These are phyloP conservation scores for Rhyacichthys aspro DNA, from an alignment of 2,797 vertebrate species.

Conservation along the genomic window DNA sequence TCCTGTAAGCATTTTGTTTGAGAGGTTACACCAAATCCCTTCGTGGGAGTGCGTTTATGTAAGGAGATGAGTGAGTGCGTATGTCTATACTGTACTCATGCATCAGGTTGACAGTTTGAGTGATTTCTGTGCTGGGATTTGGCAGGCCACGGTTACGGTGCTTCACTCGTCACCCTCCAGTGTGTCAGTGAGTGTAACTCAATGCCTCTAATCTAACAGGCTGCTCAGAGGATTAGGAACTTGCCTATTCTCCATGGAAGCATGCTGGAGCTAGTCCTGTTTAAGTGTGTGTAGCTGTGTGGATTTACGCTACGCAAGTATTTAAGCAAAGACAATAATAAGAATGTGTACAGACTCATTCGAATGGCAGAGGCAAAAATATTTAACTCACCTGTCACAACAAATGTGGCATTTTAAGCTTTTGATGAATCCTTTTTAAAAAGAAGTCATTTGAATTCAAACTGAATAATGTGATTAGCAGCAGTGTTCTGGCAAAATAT, in stretches of 20 bases:
- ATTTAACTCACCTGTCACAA: constrained; percentile 52
- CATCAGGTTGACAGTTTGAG: constrained; percentile 69
- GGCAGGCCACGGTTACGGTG: constrained; percentile 68
- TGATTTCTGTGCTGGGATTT: constrained; percentile 78
- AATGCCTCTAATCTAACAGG: constrained; percentile 82
- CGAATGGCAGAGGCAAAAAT: constrained; percentile 34
- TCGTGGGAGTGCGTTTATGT: constrained; percentile 68
- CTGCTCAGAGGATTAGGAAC: constrained; percentile 82
- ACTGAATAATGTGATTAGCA: constrained; percentile 20
- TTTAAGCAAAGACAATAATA: constrained; percentile 42
- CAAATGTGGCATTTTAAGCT: constrained; percentile 35
- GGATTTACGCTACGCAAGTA: constrained; percentile 32
- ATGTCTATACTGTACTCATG: constrained; percentile 65
- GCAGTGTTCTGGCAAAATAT: constrained; percentile 5
- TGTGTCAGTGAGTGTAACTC: constrained; percentile 78
- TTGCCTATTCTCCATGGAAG: constrained; percentile 72
- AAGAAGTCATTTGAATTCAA: constrained; percentile 11
- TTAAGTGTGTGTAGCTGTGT: constrained; percentile 42
- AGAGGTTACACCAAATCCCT: constrained; percentile 75
- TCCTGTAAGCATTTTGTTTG: constrained; percentile 76
- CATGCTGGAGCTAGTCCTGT: constrained; percentile 75
- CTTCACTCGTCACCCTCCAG: constrained; percentile 80
- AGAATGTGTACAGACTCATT: constrained; percentile 37
- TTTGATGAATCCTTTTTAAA: constrained; percentile 31
- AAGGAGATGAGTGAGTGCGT: constrained; percentile 60